Evolutionary conservation across 2,888 invertebrate genomes (phyloP).

Genomic region (Agriopis marginaria): DNA sequence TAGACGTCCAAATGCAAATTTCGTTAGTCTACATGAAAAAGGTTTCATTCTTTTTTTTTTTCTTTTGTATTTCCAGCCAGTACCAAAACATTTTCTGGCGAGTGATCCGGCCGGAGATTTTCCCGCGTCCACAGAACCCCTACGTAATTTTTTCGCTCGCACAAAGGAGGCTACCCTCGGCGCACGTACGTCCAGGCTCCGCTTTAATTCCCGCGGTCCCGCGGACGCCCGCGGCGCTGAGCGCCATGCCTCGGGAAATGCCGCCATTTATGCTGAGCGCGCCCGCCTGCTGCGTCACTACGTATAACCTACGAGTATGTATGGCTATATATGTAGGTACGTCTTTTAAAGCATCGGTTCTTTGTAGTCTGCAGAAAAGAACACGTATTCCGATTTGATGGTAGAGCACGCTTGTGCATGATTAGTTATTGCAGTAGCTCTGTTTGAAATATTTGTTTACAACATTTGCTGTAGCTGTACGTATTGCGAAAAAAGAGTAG

Average conservation of each 20-base stretch:
- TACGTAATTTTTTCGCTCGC: conserved; percentile 26
- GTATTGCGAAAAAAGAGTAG: too few species aligned
- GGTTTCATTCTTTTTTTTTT: neutral
- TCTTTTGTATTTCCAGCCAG: neutral
- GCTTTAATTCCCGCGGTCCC: conserved; percentile 40
- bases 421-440: too few species aligned
- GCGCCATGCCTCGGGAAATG: conserved; percentile 35
- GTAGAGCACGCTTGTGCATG: conserved; percentile 21
- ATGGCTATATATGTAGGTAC: neutral
- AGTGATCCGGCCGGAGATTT: conserved; percentile 27
- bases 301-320: neutral
- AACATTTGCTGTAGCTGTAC: too few species aligned
- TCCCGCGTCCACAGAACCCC: conserved; percentile 22
- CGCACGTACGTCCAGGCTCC: conserved; percentile 26
- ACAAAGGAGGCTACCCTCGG: conserved; percentile 26
- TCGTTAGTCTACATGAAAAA: neutral
- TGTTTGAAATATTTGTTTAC: too few species aligned
- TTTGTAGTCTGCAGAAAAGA: conserved; percentile 15
- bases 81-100: conserved; percentile 23
- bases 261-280: conserved; percentile 40
- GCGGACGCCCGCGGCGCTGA: conserved; percentile 44
- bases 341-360: conserved; percentile 30
- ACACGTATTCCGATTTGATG: conserved; percentile 7
- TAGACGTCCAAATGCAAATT: too few species aligned
- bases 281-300: conserved; percentile 37